phyloP scores from a whole-genome alignment of 2,888 invertebrate genomes.

The Sinopyrophorus schimmeli region DNA sequence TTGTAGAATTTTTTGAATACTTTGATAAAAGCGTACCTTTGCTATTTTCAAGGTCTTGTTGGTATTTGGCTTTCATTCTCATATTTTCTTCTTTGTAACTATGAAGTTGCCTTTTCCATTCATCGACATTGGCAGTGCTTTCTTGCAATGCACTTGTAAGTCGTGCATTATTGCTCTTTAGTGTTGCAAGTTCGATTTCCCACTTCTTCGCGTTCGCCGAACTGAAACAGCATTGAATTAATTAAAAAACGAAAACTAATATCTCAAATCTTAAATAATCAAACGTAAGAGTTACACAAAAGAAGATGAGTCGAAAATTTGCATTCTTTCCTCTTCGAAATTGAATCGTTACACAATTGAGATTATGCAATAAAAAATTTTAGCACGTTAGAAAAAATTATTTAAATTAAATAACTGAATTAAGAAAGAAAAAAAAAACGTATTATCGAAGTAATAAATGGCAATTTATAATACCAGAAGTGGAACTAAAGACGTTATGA shows the following conservation, averaged over 20 bases:
- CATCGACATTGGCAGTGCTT: constrained; percentile 96
- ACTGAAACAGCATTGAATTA: constrained; percentile 56
- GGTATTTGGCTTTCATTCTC: constrained; percentile 73
- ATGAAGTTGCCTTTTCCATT: constrained; percentile 96
- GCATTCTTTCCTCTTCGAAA: neutral
- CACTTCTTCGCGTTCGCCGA: constrained; percentile 98
- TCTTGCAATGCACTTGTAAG: constrained; percentile 93
- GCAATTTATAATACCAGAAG: constrained; percentile 9
- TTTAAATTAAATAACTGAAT: too few species aligned
- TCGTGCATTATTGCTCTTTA: constrained; percentile 95
- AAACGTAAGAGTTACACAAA: neutral
- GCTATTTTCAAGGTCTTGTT: constrained; percentile 71
- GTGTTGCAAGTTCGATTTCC: constrained; percentile 94
- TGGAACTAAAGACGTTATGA: neutral
- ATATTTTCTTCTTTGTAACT: constrained; percentile 90
- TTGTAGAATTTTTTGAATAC: too few species aligned
- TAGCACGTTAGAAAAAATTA: too few species aligned
- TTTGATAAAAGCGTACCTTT: too few species aligned
- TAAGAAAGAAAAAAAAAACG: too few species aligned
- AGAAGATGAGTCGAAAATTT: neutral
- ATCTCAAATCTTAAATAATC: neutral
- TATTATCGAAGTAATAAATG: too few species aligned
- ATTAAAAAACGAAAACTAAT: neutral
- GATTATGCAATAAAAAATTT: neutral
- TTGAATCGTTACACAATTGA: too few species aligned